Conservation (phyloP, 2,113 vertebrate genomes). For the Rhinogobius similis region DNA sequence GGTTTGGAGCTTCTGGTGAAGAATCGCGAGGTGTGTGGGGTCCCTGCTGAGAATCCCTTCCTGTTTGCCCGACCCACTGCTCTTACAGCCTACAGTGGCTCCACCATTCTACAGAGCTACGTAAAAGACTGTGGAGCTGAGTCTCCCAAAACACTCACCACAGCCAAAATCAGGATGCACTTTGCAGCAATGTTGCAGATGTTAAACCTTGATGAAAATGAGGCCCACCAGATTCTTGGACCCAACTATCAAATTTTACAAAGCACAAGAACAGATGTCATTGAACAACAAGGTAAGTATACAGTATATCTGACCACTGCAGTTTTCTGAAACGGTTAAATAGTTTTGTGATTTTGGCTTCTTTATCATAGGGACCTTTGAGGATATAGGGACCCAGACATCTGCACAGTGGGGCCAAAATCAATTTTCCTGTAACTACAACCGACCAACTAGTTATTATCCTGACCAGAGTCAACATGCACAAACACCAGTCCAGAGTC, state of each 20-base stretch:
- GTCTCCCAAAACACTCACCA: constrained; percentile 23
- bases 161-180: constrained; percentile 32
- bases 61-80: constrained; percentile 38
- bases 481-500: not conserved
- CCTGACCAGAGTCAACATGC: not conserved
- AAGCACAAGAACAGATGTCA: not conserved
- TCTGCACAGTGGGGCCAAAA: not conserved
- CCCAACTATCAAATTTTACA: constrained; percentile 18
- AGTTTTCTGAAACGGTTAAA: not conserved
- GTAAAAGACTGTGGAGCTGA: constrained; percentile 38
- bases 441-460: not conserved
- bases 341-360: not conserved
- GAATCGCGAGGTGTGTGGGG: constrained; percentile 31
- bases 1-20: constrained; percentile 43
- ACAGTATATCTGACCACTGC: not conserved
- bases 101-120: constrained; percentile 18
- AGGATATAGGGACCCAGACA: not conserved
- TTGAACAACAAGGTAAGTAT: constrained; percentile 32
- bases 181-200: constrained; percentile 45
- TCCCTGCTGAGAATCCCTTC: constrained; percentile 42
- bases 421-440: not conserved
- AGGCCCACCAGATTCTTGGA: constrained; percentile 51
- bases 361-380: constrained; percentile 7
- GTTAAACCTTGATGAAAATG: constrained; percentile 49
- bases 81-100: constrained; percentile 23